phyloP scores from a whole-genome alignment of 1,140 invertebrate genomes.

The Anastrepha ludens region DNA sequence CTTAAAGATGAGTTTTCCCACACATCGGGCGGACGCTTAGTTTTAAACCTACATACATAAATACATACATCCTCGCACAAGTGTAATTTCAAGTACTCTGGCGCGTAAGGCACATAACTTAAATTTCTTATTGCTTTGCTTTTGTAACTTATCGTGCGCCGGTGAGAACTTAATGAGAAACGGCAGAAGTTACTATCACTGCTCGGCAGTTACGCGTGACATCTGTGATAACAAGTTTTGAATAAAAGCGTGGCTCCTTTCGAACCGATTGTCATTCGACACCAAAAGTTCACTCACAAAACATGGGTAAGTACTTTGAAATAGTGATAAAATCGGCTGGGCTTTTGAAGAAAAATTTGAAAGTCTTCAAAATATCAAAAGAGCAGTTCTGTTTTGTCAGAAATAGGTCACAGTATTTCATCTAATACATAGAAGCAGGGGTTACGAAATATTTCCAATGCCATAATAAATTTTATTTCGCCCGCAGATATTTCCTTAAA shows the following conservation, averaged over 20 bases:
- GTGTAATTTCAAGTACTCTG: not conserved
- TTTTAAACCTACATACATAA: no score
- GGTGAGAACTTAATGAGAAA: conserved; percentile 7
- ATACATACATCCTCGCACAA: not conserved
- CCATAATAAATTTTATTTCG: no score
- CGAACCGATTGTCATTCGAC: conserved; percentile 19
- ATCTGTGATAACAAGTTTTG: not conserved
- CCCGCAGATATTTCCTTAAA: conserved; percentile 32
- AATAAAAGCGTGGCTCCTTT: conserved; percentile 10
- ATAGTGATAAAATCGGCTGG: not conserved
- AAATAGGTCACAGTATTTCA: no score
- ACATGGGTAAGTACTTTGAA: not conserved
- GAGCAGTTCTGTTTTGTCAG: no score
- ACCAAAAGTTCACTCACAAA: not conserved
- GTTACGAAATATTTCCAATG: no score
- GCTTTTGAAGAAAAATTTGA: not conserved
- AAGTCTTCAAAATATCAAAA: not conserved
- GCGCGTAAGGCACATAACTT: not conserved
- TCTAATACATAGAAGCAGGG: no score
- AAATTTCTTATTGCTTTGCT: not conserved
- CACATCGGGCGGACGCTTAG: no score
- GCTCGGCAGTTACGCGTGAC: not conserved
- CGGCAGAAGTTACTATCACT: not conserved
- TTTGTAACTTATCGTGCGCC: not conserved
- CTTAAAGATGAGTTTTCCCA: no score